These are phyloP conservation scores for Acleris literana DNA, from an alignment of 2,888 invertebrate genomes.

Conservation along the genomic window DNA sequence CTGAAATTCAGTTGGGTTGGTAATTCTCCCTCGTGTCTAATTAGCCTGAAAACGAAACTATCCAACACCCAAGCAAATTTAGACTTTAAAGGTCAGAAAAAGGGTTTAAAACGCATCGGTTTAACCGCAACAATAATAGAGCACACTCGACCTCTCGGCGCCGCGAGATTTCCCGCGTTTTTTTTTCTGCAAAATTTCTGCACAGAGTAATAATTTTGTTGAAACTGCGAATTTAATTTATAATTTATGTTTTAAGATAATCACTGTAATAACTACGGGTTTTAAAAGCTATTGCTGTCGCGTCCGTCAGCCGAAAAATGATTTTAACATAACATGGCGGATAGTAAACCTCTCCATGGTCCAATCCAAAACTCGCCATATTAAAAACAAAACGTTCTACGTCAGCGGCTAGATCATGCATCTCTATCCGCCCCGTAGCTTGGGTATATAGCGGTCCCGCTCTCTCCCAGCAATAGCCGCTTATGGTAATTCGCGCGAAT, in stretches of 20 bases:
- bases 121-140: constrained; percentile 63
- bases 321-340: neutral
- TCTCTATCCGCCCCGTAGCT: constrained; percentile 14
- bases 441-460: constrained; percentile 1
- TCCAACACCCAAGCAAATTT: constrained; percentile 41
- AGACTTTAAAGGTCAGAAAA: constrained; percentile 49
- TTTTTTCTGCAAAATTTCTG: constrained; percentile 44
- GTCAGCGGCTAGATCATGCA: neutral
- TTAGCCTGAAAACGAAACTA: constrained; percentile 76
- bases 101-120: constrained; percentile 44
- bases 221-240: neutral
- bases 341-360: neutral
- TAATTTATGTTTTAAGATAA: neutral
- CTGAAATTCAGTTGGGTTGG: constrained; percentile 52
- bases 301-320: no score
- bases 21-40: constrained; percentile 66
- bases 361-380: neutral
- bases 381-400: constrained; percentile 12
- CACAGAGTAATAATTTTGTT: constrained; percentile 12
- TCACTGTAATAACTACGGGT: no score
- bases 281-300: no score
- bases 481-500: constrained; percentile 38
- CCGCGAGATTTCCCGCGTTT: constrained; percentile 67
- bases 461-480: constrained; percentile 12
- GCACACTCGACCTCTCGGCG: constrained; percentile 73